Conservation (phyloP, 2,113 vertebrate species). For the Ptilorrhoa leucosticta region DNA sequence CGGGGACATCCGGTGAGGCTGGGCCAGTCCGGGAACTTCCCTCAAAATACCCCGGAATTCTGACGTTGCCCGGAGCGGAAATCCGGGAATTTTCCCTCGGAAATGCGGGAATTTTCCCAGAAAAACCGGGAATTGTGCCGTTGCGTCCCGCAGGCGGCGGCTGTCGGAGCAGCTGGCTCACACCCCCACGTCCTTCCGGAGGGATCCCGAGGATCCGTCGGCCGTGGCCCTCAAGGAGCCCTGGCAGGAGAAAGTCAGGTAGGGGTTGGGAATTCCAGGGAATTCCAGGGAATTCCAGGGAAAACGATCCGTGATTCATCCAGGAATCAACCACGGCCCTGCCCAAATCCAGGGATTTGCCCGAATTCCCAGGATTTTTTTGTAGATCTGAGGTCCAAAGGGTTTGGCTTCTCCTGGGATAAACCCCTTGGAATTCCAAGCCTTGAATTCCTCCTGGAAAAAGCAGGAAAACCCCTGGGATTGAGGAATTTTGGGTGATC, state of each 20-base stretch:
- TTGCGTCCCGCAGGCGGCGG: slow-evolving; percentile 72
- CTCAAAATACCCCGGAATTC: no score
- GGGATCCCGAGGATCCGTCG: slow-evolving; percentile 92
- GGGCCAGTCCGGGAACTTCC: rapidly evolving
- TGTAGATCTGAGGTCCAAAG: background rate
- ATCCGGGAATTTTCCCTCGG: rapidly evolving
- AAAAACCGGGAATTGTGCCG: no score
- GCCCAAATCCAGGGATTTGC: background rate
- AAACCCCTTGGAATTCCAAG: background rate
- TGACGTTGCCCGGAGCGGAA: rapidly evolving
- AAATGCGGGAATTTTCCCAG: background rate
- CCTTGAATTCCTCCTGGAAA: background rate
- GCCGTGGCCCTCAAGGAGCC: slow-evolving; percentile 97
- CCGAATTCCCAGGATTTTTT: background rate
- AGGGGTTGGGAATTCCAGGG: background rate
- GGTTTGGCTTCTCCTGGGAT: background rate
- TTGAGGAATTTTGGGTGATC: background rate
- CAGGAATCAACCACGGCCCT: rapidly evolving
- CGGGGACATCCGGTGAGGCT: slow-evolving; percentile 92
- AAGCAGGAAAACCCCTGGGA: no score
- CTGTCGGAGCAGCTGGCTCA: slow-evolving; percentile 94
- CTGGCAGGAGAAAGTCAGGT: slow-evolving; percentile 97
- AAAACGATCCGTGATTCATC: rapidly evolving
- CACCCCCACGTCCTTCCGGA: slow-evolving; percentile 88
- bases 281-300: background rate